Conservation (phyloP, 1,140 invertebrate species). For the Drosophila sp. region DNA sequence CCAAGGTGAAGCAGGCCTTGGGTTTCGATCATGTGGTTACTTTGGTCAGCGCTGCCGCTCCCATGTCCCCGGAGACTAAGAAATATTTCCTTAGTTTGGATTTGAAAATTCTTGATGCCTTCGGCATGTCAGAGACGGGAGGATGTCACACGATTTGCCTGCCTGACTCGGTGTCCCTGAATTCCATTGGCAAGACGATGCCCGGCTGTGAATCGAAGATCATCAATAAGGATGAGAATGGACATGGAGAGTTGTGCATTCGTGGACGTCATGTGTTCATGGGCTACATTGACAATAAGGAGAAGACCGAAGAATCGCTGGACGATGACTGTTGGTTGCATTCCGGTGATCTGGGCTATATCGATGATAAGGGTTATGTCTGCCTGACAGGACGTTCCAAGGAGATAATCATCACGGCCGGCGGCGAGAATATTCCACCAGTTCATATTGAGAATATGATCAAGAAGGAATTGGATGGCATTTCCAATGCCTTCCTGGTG, state of each 20-base stretch:
- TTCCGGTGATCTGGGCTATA: slow-evolving; percentile 91
- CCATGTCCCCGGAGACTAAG: slow-evolving; percentile 92
- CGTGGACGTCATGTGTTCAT: slow-evolving; percentile 93
- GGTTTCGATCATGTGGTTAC: slow-evolving; percentile 89
- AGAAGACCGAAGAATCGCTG: slow-evolving; percentile 89
- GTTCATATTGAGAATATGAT: slow-evolving; percentile 93
- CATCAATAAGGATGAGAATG: slow-evolving; percentile 88
- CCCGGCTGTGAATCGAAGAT: slow-evolving; percentile 89
- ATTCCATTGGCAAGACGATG: slow-evolving; percentile 88
- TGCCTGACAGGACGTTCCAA: slow-evolving; percentile 94
- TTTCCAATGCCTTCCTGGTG: slow-evolving; percentile 93
- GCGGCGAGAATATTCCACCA: slow-evolving; percentile 96
- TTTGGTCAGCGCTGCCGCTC: slow-evolving; percentile 92
- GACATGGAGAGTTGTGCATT: slow-evolving; percentile 92
- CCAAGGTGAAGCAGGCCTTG: slow-evolving; percentile 89
- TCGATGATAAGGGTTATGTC: slow-evolving; percentile 90
- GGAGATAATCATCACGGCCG: slow-evolving; percentile 96
- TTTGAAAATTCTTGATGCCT: slow-evolving; percentile 91
- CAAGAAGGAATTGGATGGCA: slow-evolving; percentile 89
- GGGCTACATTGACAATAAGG: slow-evolving; percentile 92
- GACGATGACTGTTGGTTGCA: slow-evolving; percentile 90
- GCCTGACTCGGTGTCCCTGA: slow-evolving; percentile 85
- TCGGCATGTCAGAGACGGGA: slow-evolving; percentile 93
- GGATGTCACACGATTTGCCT: slow-evolving; percentile 88
- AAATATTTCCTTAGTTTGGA: slow-evolving; percentile 95